phyloP scores from a whole-genome alignment of 1,140 invertebrate species.

The Drosophila cardini region DNA sequence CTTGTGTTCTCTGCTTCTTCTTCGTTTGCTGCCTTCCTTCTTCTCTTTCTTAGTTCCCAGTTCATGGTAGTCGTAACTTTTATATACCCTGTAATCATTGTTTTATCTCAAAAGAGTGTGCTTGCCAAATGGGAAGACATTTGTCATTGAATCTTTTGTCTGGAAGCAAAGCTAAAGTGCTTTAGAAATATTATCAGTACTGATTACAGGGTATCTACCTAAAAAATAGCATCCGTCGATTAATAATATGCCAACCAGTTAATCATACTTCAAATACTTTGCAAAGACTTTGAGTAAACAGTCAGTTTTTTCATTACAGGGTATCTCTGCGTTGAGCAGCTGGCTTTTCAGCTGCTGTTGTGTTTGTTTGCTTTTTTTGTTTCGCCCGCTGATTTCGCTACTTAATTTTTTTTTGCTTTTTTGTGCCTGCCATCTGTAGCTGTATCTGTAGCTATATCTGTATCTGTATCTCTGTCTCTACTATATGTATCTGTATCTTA shows the following conservation, averaged over 20 bases:
- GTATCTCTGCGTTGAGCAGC: neutral
- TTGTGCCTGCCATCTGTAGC: slow-evolving; percentile 44
- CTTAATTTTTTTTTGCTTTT: slow-evolving; percentile 74
- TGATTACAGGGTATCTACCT: too few species aligned
- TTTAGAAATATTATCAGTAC: too few species aligned
- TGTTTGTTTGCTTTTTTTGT: slow-evolving; percentile 38
- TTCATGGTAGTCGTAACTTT: slow-evolving; percentile 9
- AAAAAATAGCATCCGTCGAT: too few species aligned
- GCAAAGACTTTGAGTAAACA: neutral
- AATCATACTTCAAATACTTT: too few species aligned
- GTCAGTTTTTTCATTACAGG: neutral
- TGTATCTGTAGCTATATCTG: slow-evolving; percentile 47
- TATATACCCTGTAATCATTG: slow-evolving; percentile 31
- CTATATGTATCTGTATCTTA: slow-evolving; percentile 39
- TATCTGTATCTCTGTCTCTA: slow-evolving; percentile 40
- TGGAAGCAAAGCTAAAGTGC: too few species aligned
- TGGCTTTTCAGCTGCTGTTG: neutral
- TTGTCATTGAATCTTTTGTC: too few species aligned
- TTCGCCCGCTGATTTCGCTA: slow-evolving; percentile 78
- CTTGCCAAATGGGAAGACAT: too few species aligned
- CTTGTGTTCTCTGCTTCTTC: slow-evolving; percentile 65
- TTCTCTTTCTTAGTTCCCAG: slow-evolving; percentile 15
- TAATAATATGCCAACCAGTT: too few species aligned
- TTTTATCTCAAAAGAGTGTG: neutral
- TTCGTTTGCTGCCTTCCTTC: slow-evolving; percentile 20